phyloP scores from a whole-genome alignment of 2,888 invertebrate species.

The Clostera curtula region DNA sequence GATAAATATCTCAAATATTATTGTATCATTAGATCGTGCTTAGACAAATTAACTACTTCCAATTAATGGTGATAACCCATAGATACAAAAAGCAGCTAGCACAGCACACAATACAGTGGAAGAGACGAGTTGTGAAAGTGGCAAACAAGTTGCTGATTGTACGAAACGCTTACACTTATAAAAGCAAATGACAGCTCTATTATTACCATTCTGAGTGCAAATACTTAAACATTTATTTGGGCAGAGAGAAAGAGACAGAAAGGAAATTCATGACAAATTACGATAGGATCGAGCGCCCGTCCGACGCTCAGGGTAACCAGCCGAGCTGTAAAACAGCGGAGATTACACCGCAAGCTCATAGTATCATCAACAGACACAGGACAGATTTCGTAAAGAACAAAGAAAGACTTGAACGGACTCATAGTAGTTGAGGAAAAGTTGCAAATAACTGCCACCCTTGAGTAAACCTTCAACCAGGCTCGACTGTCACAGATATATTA shows the following conservation, averaged over 20 bases:
- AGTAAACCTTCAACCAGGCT: too few species aligned
- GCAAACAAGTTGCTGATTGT: constrained; percentile 68
- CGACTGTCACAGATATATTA: too few species aligned
- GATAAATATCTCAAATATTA: constrained; percentile 24
- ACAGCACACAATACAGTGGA: constrained; percentile 74
- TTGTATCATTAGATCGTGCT: constrained; percentile 55
- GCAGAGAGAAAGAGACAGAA: constrained; percentile 58
- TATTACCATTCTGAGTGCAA: constrained; percentile 71
- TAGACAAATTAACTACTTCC: constrained; percentile 56
- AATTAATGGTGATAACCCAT: constrained; percentile 70
- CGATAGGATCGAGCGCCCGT: constrained; percentile 24
- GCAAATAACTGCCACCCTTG: constrained; percentile 4
- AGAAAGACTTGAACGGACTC: constrained; percentile 55
- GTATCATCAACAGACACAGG: constrained; percentile 38
- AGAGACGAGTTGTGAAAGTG: constrained; percentile 71
- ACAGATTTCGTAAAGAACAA: constrained; percentile 43
- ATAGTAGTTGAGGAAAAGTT: constrained; percentile 19
- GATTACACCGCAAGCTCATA: constrained; percentile 43
- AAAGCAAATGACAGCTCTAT: constrained; percentile 75
- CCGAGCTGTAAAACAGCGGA: constrained; percentile 31
- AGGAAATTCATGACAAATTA: constrained; percentile 21
- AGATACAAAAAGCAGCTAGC: constrained; percentile 75
- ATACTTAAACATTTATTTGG: constrained; percentile 55
- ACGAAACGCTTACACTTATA: constrained; percentile 72
- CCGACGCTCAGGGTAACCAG: constrained; percentile 23